Conservation (phyloP, 2,888 invertebrate genomes). For the Himalopsyche japonica region DNA sequence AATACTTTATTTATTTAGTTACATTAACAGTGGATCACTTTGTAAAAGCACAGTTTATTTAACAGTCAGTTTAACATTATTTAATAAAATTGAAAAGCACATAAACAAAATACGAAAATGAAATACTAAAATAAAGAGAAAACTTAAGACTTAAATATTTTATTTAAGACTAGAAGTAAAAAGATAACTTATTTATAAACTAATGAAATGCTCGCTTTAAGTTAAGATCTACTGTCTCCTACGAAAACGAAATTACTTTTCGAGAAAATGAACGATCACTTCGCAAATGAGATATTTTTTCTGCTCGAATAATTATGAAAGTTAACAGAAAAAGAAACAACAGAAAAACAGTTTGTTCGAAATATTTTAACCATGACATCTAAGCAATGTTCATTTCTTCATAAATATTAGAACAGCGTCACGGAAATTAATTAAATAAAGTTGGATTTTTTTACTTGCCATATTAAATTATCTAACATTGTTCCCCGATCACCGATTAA, state of each 20-base stretch:
- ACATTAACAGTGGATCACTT: too few species aligned
- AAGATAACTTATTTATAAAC: not conserved
- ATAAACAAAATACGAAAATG: not conserved
- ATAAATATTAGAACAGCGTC: not conserved
- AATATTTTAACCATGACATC: not conserved
- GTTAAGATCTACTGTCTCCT: not conserved
- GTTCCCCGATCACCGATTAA: too few species aligned
- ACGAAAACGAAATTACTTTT: not conserved
- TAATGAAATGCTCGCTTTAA: not conserved
- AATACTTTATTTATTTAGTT: too few species aligned
- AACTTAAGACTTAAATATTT: not conserved
- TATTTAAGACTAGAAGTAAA: not conserved
- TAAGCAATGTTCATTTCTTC: not conserved
- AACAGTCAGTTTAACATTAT: not conserved
- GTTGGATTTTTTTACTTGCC: too few species aligned
- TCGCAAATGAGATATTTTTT: not conserved
- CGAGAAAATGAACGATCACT: not conserved
- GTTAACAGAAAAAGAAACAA: not conserved
- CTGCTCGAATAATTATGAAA: not conserved
- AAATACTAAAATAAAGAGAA: not conserved
- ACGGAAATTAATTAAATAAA: too few species aligned
- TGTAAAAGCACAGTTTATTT: too few species aligned
- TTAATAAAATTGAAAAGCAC: not conserved
- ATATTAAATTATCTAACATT: too few species aligned
- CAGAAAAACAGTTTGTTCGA: not conserved